Base-by-base conservation (phyloP, 2,888 invertebrate species). In the Andricus curvator region DNA sequence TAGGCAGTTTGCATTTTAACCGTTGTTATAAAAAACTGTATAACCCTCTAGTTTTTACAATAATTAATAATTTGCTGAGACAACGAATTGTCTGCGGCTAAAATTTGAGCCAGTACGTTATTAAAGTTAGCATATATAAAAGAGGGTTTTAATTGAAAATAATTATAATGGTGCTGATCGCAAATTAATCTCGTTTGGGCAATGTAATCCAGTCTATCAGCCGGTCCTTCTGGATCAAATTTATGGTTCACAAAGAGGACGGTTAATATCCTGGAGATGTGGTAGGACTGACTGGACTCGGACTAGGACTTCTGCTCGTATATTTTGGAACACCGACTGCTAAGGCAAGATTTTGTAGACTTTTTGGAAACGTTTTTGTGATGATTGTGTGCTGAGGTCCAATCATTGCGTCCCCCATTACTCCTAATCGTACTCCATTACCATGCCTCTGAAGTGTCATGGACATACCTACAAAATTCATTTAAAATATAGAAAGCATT, bases 371-470 rank as follows among this genome's bases (percentile, higher is more conserved):
- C 17, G 83, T 84, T 79, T 86, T 89, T 3, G 92, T 89, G 44
- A 92, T 90, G 37, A 91, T 87, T 0, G 91, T 85, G 92, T 96
- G 96, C 25, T 95, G 94, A 0, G 96, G 96, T 0, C 95, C 94
- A n/a, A 96, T 93, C 20, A 95, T 94, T 0, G 96, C 95, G 90
- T 96, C 96, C 1, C 95, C 94, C 96, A 96, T 96, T 11, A 96
- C 95, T 1, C 95, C 95, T 9, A 96, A 91, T 2, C 95, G 94
- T 2, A 96, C 94, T 1, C 94, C 94, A 85, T 94, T 95, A 0
- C 94, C 95, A 90, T 96, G 96, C 88, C 95, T 95, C 86, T 96
- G 95, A 77, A 96, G 93, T 74, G 96, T 96, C 82, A 96, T 92
- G 0, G 96, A 96, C 93, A 96, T 94, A 90, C 96, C 96, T 96